phyloP scores from a whole-genome alignment of 2,888 invertebrate species.

The Mystacides longicornis region DNA sequence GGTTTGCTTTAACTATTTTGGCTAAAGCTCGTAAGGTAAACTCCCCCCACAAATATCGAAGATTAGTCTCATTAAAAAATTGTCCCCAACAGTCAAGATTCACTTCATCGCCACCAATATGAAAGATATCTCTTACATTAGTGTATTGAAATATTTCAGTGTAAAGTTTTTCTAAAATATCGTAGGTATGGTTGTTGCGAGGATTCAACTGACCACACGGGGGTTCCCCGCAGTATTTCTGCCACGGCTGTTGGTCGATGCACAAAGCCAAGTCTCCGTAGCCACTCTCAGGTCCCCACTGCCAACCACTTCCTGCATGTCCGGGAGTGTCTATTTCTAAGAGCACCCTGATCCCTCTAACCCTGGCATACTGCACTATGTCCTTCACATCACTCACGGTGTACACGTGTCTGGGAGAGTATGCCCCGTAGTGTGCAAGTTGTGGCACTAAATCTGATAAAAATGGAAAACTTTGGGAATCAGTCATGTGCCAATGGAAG shows the following conservation, averaged over 20 bases:
- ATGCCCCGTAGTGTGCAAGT: slow-evolving; percentile 77
- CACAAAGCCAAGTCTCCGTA: slow-evolving; percentile 74
- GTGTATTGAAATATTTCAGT: slow-evolving; percentile 66
- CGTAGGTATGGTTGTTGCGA: slow-evolving; percentile 68
- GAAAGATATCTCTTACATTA: slow-evolving; percentile 70
- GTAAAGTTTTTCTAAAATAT: slow-evolving; percentile 66
- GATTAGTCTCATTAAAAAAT: slow-evolving; percentile 66
- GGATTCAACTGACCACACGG: slow-evolving; percentile 84
- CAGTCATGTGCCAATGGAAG: slow-evolving; percentile 88
- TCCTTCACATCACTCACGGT: slow-evolving; percentile 62
- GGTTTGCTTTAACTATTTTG: slow-evolving; percentile 56
- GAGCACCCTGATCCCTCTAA: slow-evolving; percentile 79
- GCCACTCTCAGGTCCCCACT: slow-evolving; percentile 69
- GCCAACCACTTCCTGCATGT: slow-evolving; percentile 82
- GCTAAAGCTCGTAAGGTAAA: slow-evolving; percentile 61
- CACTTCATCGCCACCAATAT: slow-evolving; percentile 79
- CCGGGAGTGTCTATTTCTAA: slow-evolving; percentile 89
- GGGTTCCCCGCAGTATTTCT: slow-evolving; percentile 73
- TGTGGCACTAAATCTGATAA: slow-evolving; percentile 68
- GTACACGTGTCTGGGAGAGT: slow-evolving; percentile 71
- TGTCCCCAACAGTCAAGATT: slow-evolving; percentile 75
- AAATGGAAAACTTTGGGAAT: slow-evolving; percentile 90
- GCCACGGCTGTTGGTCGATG: slow-evolving; percentile 75
- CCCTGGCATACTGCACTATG: slow-evolving; percentile 66
- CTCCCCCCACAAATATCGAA: slow-evolving; percentile 71